Evolutionary conservation across 92 coral and sea anemone species (phyloP).

Genomic region (Paragorgia papillata): DNA sequence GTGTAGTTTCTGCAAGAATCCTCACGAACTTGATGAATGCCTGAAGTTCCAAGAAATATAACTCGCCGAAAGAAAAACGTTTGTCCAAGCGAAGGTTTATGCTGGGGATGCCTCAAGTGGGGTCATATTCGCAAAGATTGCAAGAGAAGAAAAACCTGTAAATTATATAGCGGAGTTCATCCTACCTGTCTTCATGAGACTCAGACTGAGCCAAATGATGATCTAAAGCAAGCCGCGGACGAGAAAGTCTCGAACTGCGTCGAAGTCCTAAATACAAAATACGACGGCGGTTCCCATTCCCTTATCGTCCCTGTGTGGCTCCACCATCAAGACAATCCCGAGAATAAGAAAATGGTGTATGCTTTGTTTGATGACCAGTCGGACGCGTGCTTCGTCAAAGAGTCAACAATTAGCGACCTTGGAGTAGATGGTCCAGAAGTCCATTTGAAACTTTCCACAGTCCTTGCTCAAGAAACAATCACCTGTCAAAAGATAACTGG

Average conservation of each 20-base stretch:
- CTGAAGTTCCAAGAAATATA: conserved; percentile 27
- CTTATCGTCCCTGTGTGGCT: conserved; percentile 62
- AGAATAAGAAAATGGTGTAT: conserved; percentile 36
- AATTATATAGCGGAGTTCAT: conserved; percentile 38
- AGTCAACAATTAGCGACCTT: conserved; percentile 43
- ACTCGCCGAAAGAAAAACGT: conserved; percentile 20
- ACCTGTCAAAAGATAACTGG: conserved; percentile 44
- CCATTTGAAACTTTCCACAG: conserved; percentile 46
- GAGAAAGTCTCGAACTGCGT: conserved; percentile 31
- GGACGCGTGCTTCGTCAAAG: conserved; percentile 58
- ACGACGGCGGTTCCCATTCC: not conserved
- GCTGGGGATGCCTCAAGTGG: conserved; percentile 56
- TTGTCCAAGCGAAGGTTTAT: conserved; percentile 42
- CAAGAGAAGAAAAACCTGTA: conserved; percentile 38
- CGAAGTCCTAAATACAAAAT: not conserved
- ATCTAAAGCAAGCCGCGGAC: too few relatives aligned
- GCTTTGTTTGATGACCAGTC: conserved; percentile 61
- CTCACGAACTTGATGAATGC: conserved; percentile 58
- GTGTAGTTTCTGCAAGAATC: conserved; percentile 46
- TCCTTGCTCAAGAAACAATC: conserved; percentile 33
- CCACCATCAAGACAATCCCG: conserved; percentile 44
- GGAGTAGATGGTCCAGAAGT: conserved; percentile 52
- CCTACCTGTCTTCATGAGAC: conserved; percentile 53
- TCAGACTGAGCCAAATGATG: not conserved
- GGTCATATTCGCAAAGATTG: conserved; percentile 42